Evolutionary conservation across 2,888 invertebrate species (phyloP).

Genomic region (Hermodice carunculata): DNA sequence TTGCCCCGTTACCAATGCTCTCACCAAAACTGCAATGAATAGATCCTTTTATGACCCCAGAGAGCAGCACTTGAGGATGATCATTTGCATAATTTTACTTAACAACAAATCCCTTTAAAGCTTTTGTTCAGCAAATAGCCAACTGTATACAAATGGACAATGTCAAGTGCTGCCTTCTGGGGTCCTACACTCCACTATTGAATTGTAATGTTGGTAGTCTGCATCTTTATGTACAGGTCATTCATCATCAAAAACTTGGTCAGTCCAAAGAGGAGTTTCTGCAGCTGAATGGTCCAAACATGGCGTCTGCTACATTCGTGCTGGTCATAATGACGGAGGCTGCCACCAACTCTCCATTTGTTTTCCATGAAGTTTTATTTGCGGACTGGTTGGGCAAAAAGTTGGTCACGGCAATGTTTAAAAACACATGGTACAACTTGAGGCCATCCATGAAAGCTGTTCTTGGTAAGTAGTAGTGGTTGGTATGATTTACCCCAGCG

Average conservation of each 20-base stretch:
- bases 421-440: constrained; percentile 59
- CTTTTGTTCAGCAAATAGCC: too few species aligned
- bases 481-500: too few species aligned
- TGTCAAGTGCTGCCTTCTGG: too few species aligned
- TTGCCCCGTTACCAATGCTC: too few species aligned
- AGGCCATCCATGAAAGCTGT: constrained; percentile 62
- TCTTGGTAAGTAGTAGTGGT: constrained; percentile 61
- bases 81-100: too few species aligned
- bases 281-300: constrained; percentile 60
- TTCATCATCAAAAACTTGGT: constrained; percentile 65
- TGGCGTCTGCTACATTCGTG: constrained; percentile 59
- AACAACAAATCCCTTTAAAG: too few species aligned
- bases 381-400: constrained; percentile 68
- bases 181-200: too few species aligned
- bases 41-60: too few species aligned
- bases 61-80: too few species aligned
- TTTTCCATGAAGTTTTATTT: constrained; percentile 65
- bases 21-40: too few species aligned
- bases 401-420: constrained; percentile 63
- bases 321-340: constrained; percentile 64
- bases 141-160: too few species aligned
- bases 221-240: constrained; percentile 51
- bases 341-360: constrained; percentile 59
- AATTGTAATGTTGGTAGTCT: neutral
- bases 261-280: constrained; percentile 67